These are phyloP conservation scores for Papilio machaon DNA, from an alignment of 1,140 invertebrate genomes.

Conservation along the genomic window DNA sequence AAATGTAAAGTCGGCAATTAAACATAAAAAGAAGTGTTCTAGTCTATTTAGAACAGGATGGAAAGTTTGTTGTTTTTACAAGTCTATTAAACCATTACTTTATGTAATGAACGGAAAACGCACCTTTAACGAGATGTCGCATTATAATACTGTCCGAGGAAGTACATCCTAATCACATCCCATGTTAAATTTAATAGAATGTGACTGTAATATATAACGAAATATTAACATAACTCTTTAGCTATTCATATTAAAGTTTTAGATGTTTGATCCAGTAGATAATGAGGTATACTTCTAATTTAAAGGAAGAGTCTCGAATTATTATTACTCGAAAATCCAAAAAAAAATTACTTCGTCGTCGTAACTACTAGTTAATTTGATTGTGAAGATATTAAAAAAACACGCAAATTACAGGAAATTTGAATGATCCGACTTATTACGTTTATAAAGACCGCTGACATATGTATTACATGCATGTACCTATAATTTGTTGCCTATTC, in stretches of 20 bases:
- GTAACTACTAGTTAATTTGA: background rate
- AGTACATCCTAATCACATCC: slow-evolving; percentile 17
- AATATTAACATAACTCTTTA: background rate
- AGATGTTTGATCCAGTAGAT: no score
- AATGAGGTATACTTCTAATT: no score
- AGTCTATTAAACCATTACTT: background rate
- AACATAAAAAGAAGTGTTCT: background rate
- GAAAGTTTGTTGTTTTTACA: slow-evolving; percentile 29
- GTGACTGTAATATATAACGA: background rate
- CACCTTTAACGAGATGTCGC: slow-evolving; percentile 15
- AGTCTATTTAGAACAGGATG: slow-evolving; percentile 15
- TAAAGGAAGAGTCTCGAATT: no score
- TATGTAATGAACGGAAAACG: slow-evolving; percentile 7
- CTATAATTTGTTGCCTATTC: background rate
- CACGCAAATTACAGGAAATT: background rate
- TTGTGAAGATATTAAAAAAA: background rate
- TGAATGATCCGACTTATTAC: background rate
- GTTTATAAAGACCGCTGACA: background rate
- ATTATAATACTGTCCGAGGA: slow-evolving; percentile 9
- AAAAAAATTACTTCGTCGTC: background rate
- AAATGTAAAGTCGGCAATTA: background rate
- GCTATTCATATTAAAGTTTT: no score
- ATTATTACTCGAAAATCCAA: no score
- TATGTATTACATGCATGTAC: background rate
- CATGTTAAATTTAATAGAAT: background rate